Conservation (phyloP, 2,113 vertebrate species). For the Antigone vipio region DNA sequence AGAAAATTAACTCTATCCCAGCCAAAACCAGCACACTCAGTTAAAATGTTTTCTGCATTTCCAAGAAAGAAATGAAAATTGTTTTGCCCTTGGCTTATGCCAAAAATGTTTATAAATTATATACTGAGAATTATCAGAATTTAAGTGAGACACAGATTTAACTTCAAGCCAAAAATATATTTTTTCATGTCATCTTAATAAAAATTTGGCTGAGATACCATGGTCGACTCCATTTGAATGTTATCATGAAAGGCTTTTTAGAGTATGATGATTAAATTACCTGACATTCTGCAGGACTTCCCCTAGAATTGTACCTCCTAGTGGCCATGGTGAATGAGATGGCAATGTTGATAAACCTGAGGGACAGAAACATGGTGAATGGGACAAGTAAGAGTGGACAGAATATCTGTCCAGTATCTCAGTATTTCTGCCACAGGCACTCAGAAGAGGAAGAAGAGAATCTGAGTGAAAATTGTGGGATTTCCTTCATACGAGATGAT, state of each 20-base stretch:
- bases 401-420: background rate
- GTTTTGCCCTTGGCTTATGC: background rate
- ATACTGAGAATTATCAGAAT: background rate
- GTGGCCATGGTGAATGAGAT: background rate
- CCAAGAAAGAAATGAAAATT: background rate
- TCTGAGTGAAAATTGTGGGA: background rate
- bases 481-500: background rate
- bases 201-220: background rate
- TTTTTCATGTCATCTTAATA: background rate
- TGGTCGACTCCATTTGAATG: background rate
- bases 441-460: background rate
- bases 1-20: too few species aligned
- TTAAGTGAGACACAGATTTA: background rate
- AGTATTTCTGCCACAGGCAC: background rate
- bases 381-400: background rate
- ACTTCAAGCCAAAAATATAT: background rate
- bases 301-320: background rate
- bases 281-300: background rate
- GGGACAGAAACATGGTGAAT: background rate
- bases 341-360: background rate
- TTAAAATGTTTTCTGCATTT: background rate
- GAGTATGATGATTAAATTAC: background rate
- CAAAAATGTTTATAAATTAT: background rate
- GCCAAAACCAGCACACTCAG: background rate
- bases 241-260: background rate